Base-by-base conservation (phyloP, 2,888 invertebrate species). In the Apamea anceps region DNA sequence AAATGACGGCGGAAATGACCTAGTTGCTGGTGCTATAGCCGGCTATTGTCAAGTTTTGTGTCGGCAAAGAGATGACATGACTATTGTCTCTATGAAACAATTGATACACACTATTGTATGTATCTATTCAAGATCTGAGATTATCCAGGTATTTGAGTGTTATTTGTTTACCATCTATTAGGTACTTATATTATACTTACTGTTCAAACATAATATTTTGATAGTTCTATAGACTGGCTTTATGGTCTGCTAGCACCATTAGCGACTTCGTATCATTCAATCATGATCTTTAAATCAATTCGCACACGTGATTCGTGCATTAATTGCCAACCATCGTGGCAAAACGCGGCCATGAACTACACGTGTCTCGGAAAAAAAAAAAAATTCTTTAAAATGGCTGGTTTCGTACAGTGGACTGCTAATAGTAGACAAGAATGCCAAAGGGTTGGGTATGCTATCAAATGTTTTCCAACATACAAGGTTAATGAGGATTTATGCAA, bases 401-500 rank as follows among this genome's bases (percentile, higher is more conserved):
- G n/a, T 28, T 48, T 57, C 15, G 37, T 65, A 37, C 32, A 65
- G 42, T 37, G 32, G 13, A 63, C 45, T 63, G 74, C 57, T 79
- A 81, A 77, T 66, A 68, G 68, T 32, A 37, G 63, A 77, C 65
- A 62, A 75, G 32, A 72, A 82, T 76, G 74, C 57, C 13, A 74
- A 57, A 77, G 42, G 62, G 71, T 82, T 57, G 63, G 71, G 76
- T 63, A 13, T 37, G 72, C 62, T 54, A 77, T 81, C 54, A 78
- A 81, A 74, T 72, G n/a, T 65, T 73, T 67, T 45, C 60, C 25
- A 32, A 70, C 70, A 67, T 37, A 72, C 77, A 73, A 78, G 73
- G 78, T 62, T 85, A 76, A 82, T 72, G 37, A 76, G n/a, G 10
- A 78, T 85, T 78, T 79, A 76, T 76, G 78, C 28, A 66, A 81